Conservation (phyloP, 1,140 invertebrate genomes). For the Eumaeus atala region DNA sequence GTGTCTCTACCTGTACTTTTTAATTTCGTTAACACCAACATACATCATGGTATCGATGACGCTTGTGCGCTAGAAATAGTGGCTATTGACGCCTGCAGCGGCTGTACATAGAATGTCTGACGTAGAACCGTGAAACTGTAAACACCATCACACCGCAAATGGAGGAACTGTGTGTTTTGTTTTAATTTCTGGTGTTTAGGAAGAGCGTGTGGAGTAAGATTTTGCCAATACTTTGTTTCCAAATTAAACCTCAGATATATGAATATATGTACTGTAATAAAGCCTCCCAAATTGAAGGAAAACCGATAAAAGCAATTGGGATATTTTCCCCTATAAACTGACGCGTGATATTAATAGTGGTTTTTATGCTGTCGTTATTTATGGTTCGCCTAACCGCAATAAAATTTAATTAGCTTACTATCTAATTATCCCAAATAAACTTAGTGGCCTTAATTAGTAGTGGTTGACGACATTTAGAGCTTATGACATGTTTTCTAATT, state of each 20-base stretch:
- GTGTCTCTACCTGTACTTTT: constrained; percentile 6
- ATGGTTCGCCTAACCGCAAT: too few relatives aligned
- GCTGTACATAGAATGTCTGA: constrained; percentile 16
- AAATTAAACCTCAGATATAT: neutral
- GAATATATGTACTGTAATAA: neutral
- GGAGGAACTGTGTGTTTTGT: neutral
- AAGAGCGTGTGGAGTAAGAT: neutral
- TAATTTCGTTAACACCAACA: constrained; percentile 6
- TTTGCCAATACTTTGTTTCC: neutral
- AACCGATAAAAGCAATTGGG: too few relatives aligned
- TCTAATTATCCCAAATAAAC: too few relatives aligned
- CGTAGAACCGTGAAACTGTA: constrained; percentile 7
- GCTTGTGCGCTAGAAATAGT: constrained; percentile 21
- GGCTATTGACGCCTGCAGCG: constrained; percentile 21
- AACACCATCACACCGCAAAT: constrained; percentile 6
- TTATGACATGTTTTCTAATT: too few relatives aligned
- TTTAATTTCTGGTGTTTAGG: neutral
- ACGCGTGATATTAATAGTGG: too few relatives aligned
- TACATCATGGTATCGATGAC: constrained; percentile 15
- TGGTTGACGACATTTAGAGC: too few relatives aligned
- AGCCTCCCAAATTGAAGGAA: too few relatives aligned
- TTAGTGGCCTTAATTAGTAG: too few relatives aligned
- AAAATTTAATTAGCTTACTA: too few relatives aligned
- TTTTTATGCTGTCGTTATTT: too few relatives aligned
- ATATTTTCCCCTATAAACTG: too few relatives aligned